phyloP scores from a whole-genome alignment of 2,113 vertebrate species.

The Halcyon malimbica region DNA sequence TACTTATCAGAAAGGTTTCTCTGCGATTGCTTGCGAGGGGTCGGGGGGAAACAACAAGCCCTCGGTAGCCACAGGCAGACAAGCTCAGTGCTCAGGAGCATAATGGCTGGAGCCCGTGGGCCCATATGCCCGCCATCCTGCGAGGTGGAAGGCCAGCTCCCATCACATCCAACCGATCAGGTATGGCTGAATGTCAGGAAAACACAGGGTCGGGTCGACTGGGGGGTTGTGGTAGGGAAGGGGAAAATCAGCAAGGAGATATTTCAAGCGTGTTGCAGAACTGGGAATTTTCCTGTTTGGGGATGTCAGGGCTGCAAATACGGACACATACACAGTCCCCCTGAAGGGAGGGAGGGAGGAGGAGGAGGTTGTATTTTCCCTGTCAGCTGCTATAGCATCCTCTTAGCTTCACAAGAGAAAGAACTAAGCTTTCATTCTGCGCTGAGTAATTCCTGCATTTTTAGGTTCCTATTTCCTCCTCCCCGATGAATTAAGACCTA shows the following conservation, averaged over 20 bases:
- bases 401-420: constrained; percentile 7
- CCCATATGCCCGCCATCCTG: constrained; percentile 60
- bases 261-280: constrained; percentile 18
- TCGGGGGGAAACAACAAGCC: background rate
- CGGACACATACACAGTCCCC: background rate
- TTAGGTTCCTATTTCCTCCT: constrained; percentile 51
- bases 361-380: constrained; percentile 4
- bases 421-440: background rate
- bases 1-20: constrained; percentile 70
- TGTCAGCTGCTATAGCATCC: constrained; percentile 27
- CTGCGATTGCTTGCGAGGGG: constrained; percentile 29
- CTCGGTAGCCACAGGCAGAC: constrained; percentile 40
- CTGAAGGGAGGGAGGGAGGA: background rate
- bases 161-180: constrained; percentile 66
- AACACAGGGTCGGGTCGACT: background rate
- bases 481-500: constrained; percentile 16
- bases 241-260: background rate
- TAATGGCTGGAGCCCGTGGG: constrained; percentile 42
- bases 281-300: constrained; percentile 38
- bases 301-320: constrained; percentile 38
- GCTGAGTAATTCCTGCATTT: constrained; percentile 35
- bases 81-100: constrained; percentile 52
- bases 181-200: constrained; percentile 37
- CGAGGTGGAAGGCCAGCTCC: constrained; percentile 53
- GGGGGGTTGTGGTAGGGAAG: background rate